Conservation (phyloP, 2,113 vertebrate genomes). For the Spilogale gracilis region DNA sequence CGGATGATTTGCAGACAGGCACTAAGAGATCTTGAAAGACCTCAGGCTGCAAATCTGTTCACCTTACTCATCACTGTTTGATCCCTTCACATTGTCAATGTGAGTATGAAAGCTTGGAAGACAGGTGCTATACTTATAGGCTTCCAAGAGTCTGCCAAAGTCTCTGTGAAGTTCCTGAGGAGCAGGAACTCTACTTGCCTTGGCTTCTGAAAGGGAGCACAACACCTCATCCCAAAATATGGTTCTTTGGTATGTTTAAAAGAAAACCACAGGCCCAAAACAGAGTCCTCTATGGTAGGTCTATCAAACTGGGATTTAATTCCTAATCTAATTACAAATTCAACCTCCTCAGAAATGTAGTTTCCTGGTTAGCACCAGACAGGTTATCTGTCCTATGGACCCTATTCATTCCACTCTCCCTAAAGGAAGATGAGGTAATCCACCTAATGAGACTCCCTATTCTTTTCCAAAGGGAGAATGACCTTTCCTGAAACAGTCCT, state of each 20-base stretch:
- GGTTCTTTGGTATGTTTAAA: background rate
- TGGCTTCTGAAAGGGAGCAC: background rate
- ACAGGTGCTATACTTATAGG: background rate
- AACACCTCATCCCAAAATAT: background rate
- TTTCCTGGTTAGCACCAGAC: background rate
- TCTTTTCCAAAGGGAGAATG: background rate
- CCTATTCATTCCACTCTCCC: background rate
- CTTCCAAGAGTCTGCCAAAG: no score
- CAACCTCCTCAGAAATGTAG: background rate
- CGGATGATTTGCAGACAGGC: fast-evolving
- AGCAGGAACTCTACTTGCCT: background rate
- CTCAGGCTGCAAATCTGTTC: background rate
- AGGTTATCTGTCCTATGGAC: background rate
- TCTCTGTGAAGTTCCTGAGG: background rate
- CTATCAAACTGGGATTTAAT: background rate
- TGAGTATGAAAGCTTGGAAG: background rate
- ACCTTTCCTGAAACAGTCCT: background rate
- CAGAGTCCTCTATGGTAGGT: background rate
- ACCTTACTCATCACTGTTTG: background rate
- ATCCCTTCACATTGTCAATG: background rate
- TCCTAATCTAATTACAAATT: background rate
- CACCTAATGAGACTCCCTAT: background rate
- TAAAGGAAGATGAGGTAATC: background rate
- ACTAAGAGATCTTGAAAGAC: background rate
- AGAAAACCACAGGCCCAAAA: background rate